Evolutionary conservation across 37 sponge, comb jelly and placozoan genomes (phyloP).

Genomic region (Petrosia ficiformis): DNA sequence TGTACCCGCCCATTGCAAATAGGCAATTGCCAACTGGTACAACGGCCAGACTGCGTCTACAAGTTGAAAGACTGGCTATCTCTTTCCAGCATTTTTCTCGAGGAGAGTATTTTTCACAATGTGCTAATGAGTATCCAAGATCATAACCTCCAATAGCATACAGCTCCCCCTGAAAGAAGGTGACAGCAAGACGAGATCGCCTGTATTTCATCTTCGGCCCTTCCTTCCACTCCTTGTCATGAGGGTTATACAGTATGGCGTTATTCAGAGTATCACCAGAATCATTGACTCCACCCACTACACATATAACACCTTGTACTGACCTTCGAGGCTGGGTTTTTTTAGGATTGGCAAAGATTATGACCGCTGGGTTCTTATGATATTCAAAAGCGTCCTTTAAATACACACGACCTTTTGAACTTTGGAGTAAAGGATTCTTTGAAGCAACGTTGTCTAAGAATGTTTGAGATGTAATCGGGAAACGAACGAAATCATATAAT

Average conservation of each 20-base stretch:
- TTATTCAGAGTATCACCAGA: constrained; percentile 48
- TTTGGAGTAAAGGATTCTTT: constrained; percentile 24
- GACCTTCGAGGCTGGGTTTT: constrained; percentile 74
- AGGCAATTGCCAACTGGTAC: constrained; percentile 48
- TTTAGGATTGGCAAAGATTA: constrained; percentile 51
- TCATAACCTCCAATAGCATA: constrained; percentile 76
- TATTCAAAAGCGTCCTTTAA: constrained; percentile 59
- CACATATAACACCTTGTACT: constrained; percentile 63
- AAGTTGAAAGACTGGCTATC: constrained; percentile 44
- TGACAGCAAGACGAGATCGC: constrained; percentile 50
- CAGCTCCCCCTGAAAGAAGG: constrained; percentile 56
- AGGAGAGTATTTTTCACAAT: constrained; percentile 71
- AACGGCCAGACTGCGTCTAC: constrained; percentile 57
- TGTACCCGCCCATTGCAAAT: constrained; percentile 76
- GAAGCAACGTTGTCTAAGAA: constrained; percentile 38
- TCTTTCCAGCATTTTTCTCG: constrained; percentile 43
- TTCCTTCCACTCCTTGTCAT: constrained; percentile 63
- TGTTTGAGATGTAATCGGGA: constrained; percentile 55
- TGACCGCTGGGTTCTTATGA: constrained; percentile 63
- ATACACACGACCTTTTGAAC: constrained; percentile 2
- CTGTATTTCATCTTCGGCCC: constrained; percentile 63
- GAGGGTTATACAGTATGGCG: constrained; percentile 64
- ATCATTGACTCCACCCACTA: constrained; percentile 65
- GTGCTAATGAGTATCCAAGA: constrained; percentile 21
- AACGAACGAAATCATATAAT: constrained; percentile 66